Evolutionary conservation across 1,140 invertebrate genomes (phyloP), one percentile per base, ranked within the genome.

Genomic region (Capitella teleta): DNA sequence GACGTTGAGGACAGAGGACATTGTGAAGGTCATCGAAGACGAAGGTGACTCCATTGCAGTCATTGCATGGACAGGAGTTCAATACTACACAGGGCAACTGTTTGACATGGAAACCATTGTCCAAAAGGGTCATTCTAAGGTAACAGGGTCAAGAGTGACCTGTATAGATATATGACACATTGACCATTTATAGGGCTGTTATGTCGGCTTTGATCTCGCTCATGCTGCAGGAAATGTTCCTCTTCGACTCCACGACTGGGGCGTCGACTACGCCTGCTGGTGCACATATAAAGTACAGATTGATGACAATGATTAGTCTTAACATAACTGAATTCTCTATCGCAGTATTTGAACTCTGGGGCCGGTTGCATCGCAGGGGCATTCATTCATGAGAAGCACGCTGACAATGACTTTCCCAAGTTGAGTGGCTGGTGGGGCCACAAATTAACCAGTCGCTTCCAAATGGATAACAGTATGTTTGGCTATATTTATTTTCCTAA

Each of bases 251-350:
- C 76, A 82, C 61, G 75, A 79, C 28, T 82, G 81, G 80, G 64
- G 72, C 48, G 78, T 82, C 1, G 80, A 82, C 61, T 82, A 81
- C 70, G 80, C 79, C 12, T 73, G 71, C 52, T 82, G 80, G 80
- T 82, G 80, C 60, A 73, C 76, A 3, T 82, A 82, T 56, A 82
- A 81, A 65, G 77, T 79, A 56, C 54, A n/a, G n/a, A n/a, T n/a
- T n/a, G n/a, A 53, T 10, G 10, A n/a, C n/a, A n/a, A n/a, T n/a
- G n/a, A n/a, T n/a, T n/a, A n/a, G n/a, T n/a, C n/a, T n/a, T n/a
- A n/a, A n/a, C n/a, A n/a, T n/a, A n/a, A n/a, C n/a, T n/a, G n/a
- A n/a, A n/a, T n/a, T n/a, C n/a, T n/a, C n/a, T n/a, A n/a, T 59
- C 58, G 16, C 57, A 79, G 76, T 82, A 82, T 56, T 57, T 80